Evolutionary conservation across 2,888 invertebrate genomes (phyloP).

Genomic region (Drosophila merina): DNA sequence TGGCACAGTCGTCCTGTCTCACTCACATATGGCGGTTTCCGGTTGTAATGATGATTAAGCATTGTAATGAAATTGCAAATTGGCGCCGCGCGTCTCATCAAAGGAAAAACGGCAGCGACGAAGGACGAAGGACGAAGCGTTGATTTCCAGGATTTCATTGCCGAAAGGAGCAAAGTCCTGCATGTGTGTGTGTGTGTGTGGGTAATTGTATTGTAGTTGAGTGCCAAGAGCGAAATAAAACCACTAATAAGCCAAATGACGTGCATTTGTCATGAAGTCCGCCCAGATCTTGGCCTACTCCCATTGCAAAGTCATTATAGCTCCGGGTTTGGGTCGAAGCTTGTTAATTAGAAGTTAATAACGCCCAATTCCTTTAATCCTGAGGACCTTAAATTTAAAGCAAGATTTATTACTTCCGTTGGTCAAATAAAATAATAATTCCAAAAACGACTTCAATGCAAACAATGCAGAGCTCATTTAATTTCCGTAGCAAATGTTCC

Average conservation of each 20-base stretch:
- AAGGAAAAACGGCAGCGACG: constrained; percentile 33
- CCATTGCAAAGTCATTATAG: constrained; percentile 8
- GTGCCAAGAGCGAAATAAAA: constrained; percentile 73
- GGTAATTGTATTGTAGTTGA: constrained; percentile 75
- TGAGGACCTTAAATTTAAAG: neutral
- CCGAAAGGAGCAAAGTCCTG: constrained; percentile 45
- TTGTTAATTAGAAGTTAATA: constrained; percentile 54
- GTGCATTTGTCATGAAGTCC: constrained; percentile 65
- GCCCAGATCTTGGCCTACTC: constrained; percentile 6
- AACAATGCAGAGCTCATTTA: constrained; percentile 68
- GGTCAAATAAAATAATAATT: constrained; percentile 6
- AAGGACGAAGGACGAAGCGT: constrained; percentile 32
- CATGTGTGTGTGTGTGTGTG: constrained; percentile 15
- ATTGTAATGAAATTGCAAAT: constrained; percentile 80
- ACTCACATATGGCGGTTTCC: constrained; percentile 40
- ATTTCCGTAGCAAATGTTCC: constrained; percentile 59
- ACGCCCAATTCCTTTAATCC: neutral
- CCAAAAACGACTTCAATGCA: constrained; percentile 25
- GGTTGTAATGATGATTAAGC: constrained; percentile 77
- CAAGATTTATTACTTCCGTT: neutral
- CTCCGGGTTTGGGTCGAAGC: neutral
- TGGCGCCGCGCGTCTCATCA: constrained; percentile 56
- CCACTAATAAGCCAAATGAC: constrained; percentile 77
- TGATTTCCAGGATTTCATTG: constrained; percentile 67
- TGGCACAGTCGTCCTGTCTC: constrained; percentile 34